Conservation (phyloP, 2,888 invertebrate genomes). For the Amphiduros pacificus region DNA sequence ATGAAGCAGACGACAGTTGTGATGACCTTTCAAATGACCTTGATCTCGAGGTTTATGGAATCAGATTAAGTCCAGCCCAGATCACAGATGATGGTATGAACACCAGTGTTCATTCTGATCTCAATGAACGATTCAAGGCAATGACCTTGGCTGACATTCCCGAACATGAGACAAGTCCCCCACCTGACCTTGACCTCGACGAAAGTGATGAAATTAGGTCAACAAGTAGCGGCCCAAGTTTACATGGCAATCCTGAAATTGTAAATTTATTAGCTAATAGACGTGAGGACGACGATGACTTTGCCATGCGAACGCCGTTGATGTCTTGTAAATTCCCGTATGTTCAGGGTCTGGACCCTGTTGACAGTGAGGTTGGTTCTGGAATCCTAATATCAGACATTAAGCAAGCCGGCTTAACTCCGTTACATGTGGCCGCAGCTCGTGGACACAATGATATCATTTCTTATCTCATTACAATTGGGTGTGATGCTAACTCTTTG, state of each 20-base stretch:
- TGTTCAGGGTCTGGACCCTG: conserved; percentile 5
- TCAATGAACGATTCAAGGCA: not conserved
- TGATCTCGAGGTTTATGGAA: conserved; percentile 14
- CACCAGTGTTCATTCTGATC: not conserved
- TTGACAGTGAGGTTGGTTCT: conserved; percentile 14
- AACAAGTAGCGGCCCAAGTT: not conserved
- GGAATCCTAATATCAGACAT: conserved; percentile 7
- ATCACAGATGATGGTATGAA: conserved; percentile 7
- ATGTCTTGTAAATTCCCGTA: conserved; percentile 4
- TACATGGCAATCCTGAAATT: not conserved
- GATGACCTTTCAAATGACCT: conserved; percentile 15
- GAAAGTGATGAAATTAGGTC: not conserved
- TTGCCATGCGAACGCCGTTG: not conserved
- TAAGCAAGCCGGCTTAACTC: conserved; percentile 7
- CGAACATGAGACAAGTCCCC: not conserved
- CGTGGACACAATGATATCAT: conserved; percentile 11
- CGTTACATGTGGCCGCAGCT: conserved; percentile 12
- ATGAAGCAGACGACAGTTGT: conserved; percentile 4
- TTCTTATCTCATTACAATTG: conserved; percentile 1
- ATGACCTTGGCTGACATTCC: not conserved
- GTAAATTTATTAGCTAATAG: not conserved
- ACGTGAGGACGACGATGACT: not conserved
- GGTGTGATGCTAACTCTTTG: conserved; percentile 4
- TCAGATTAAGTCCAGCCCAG: conserved; percentile 6
- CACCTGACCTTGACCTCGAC: not conserved